phyloP scores from a whole-genome alignment of 2,888 invertebrate genomes.

The Horisme vitalbata region DNA sequence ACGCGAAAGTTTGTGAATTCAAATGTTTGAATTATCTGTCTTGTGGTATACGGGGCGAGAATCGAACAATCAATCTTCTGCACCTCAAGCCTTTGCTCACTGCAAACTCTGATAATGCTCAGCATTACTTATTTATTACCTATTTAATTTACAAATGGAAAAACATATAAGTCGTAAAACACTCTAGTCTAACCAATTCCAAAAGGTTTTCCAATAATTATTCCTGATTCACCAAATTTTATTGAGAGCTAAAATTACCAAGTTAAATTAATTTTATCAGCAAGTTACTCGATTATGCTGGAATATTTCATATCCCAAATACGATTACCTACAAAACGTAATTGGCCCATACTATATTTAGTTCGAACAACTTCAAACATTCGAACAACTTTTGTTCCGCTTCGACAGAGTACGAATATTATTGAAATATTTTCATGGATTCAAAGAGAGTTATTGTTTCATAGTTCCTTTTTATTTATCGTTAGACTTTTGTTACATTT shows the following conservation, averaged over 20 bases:
- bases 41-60: too few relatives aligned
- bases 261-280: conserved; percentile 16
- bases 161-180: too few relatives aligned
- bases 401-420: conserved; percentile 28
- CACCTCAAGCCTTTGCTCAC: too few relatives aligned
- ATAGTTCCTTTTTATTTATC: conserved; percentile 10
- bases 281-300: conserved; percentile 22
- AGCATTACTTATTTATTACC: too few relatives aligned
- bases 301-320: conserved; percentile 23
- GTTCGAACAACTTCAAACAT: conserved; percentile 9
- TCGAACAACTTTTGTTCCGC: conserved; percentile 22
- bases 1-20: too few relatives aligned
- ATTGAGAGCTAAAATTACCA: background rate
- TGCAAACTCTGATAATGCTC: too few relatives aligned
- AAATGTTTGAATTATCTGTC: too few relatives aligned
- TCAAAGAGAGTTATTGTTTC: conserved; percentile 21
- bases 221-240: too few relatives aligned
- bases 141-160: too few relatives aligned
- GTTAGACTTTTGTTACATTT: background rate
- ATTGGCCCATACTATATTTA: conserved; percentile 22
- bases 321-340: conserved; percentile 26
- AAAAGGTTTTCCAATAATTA: too few relatives aligned
- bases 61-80: too few relatives aligned
- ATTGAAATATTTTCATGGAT: conserved; percentile 32
- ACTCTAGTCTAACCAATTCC: too few relatives aligned